phyloP scores from a whole-genome alignment of 2,797 vertebrate species.

The Podargus strigoides region DNA sequence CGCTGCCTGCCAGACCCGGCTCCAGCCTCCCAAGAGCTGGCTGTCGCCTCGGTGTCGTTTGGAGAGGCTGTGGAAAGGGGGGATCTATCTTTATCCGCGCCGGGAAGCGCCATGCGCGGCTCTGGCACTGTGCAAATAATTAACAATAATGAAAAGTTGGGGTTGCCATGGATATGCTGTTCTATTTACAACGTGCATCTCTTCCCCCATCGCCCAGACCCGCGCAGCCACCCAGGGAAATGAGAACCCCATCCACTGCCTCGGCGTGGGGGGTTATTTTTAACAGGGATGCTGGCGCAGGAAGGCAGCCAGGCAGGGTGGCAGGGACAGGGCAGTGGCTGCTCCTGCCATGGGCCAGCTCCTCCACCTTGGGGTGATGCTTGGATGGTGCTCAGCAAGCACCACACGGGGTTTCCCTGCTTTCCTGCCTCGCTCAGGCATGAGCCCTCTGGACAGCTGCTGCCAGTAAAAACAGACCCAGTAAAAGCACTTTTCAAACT shows the following conservation, averaged over 20 bases:
- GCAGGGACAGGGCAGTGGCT: not conserved
- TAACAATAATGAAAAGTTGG: conserved; percentile 43
- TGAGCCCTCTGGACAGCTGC: not conserved
- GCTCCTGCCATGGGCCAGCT: not conserved
- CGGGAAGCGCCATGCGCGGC: not conserved
- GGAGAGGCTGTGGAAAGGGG: not conserved
- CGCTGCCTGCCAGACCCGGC: not conserved
- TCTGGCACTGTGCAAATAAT: not conserved
- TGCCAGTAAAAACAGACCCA: not conserved
- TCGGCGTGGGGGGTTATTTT: not conserved
- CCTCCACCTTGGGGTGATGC: no score
- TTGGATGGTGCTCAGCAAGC: not conserved
- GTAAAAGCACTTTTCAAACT: not conserved
- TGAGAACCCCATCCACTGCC: not conserved
- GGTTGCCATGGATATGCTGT: conserved; percentile 43
- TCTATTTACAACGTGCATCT: not conserved
- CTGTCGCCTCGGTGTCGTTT: not conserved
- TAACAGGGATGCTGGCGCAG: not conserved
- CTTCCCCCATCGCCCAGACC: not conserved
- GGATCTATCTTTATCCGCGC: not conserved
- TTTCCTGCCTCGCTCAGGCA: not conserved
- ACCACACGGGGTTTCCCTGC: not conserved
- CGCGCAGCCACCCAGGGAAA: not conserved
- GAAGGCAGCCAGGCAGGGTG: not conserved
- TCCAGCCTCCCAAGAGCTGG: not conserved